phyloP scores from a whole-genome alignment of 2,113 vertebrate genomes.

The Crotalus viridis region DNA sequence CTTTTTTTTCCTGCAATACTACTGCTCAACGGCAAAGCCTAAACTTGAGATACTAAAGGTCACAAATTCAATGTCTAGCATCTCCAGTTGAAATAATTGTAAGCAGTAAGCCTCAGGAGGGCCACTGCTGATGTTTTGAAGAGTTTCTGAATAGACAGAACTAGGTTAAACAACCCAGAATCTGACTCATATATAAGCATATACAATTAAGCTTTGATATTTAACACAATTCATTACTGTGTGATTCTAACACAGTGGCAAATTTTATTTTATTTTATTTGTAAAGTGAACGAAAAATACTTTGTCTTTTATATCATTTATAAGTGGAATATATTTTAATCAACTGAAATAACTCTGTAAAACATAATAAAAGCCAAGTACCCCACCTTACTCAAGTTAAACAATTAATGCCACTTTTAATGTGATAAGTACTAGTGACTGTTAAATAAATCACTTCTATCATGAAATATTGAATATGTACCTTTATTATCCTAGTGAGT shows the following conservation, averaged over 20 bases:
- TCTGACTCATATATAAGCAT: background rate
- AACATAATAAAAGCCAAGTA: conserved; percentile 49
- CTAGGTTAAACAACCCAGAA: background rate
- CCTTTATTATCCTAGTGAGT: conserved; percentile 49
- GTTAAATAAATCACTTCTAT: conserved; percentile 58
- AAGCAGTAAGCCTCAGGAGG: background rate
- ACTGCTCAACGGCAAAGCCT: background rate
- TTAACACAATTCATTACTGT: conserved; percentile 17
- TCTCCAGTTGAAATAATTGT: background rate
- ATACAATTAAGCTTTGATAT: background rate
- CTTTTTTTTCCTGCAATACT: too few relatives aligned
- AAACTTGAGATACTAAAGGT: background rate
- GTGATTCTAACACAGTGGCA: background rate
- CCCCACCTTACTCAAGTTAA: conserved; percentile 44
- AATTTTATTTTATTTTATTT: conserved; percentile 35
- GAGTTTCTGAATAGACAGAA: background rate
- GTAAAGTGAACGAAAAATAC: conserved; percentile 34
- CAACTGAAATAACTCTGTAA: conserved; percentile 14
- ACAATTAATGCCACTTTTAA: conserved; percentile 53
- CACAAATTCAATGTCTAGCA: background rate
- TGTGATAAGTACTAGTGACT: conserved; percentile 47
- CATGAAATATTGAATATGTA: conserved; percentile 34
- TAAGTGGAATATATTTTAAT: conserved; percentile 50
- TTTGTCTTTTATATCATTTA: conserved; percentile 28
- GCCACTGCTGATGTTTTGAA: background rate